Base-by-base conservation (phyloP, 1,140 invertebrate genomes). In the Caenorhabditis elegans region DNA sequence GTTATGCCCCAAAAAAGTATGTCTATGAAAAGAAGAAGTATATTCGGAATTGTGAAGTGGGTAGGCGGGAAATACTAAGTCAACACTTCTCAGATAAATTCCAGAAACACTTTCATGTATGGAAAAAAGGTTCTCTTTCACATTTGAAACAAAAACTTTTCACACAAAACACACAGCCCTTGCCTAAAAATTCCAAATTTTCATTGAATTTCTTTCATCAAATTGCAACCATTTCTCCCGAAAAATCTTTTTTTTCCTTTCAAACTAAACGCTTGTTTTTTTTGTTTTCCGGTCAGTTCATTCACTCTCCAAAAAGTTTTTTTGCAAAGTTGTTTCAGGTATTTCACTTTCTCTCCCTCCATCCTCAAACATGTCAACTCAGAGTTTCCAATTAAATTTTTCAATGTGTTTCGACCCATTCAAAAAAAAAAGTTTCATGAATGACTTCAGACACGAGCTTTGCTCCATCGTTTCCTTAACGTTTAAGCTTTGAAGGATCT, bases 401-500 rank as follows among this genome's bases (percentile, higher is more conserved):
- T 48, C 46, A 10, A 26, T 13, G 3, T 34, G 11, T 34, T 8
- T 24, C 22, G 3, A 22, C 10, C 3, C 28, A 34, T 60, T 34
- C 28, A 60, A 60, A 60, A 60, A 60, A 53, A 53, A 13, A 53
- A 31, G 53, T 24, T 22, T 60, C 19, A 3, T 60, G 19, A 22
- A 51, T 24, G 28, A 60, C 13, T 24, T 31, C 19, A 60, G 17
- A 3, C 3, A 60, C 4, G 19, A 48, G 47, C 28, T 60, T 60
- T 60, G 53, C 53, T 60, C 53, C 49, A 51, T 51, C 53, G 53
- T 60, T 60, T n/a, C n/a, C 53, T 60, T 17, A 53, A 53, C 22
- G 24, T 53, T 26, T 48, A 3, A 48, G n/a, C 46, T 48, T n/a
- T n/a, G n/a, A n/a, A n/a, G n/a, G n/a, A n/a, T n/a, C n/a, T n/a